Evolutionary conservation across 2,888 invertebrate genomes (phyloP).

Genomic region (Idaea biselata): DNA sequence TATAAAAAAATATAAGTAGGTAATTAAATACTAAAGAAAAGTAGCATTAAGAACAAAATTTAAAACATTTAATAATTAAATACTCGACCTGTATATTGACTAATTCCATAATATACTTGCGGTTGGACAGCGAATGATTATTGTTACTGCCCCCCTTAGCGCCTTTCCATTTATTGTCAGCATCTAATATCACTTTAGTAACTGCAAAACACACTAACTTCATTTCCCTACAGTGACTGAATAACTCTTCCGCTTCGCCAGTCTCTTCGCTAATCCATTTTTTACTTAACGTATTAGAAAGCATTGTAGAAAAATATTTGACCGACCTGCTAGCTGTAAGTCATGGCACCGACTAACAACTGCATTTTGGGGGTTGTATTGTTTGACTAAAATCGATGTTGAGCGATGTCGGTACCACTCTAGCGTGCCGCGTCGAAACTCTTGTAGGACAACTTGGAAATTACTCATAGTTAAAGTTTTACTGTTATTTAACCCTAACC

Average conservation of each 20-base stretch:
- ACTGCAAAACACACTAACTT: slow-evolving; percentile 70
- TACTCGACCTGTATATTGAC: slow-evolving; percentile 73
- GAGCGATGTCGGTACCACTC: slow-evolving; percentile 67
- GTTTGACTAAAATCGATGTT: slow-evolving; percentile 64
- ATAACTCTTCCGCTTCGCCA: slow-evolving; percentile 71
- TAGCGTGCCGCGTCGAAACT: slow-evolving; percentile 38
- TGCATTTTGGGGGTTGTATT: slow-evolving; percentile 42
- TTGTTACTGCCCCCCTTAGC: slow-evolving; percentile 44
- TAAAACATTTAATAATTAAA: slow-evolving; percentile 1
- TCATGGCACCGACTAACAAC: slow-evolving; percentile 54
- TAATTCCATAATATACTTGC: slow-evolving; percentile 71
- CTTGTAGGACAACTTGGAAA: slow-evolving; percentile 64
- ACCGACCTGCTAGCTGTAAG: slow-evolving; percentile 47
- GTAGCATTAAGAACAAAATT: slow-evolving; percentile 9
- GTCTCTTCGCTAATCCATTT: slow-evolving; percentile 81
- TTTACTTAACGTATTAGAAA: slow-evolving; percentile 51
- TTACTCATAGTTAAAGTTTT: slow-evolving; percentile 59
- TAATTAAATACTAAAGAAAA: slow-evolving; percentile 11
- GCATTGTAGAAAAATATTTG: slow-evolving; percentile 39
- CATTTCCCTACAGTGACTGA: slow-evolving; percentile 75
- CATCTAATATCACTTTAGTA: slow-evolving; percentile 66
- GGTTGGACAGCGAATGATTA: slow-evolving; percentile 59
- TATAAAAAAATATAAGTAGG: no score
- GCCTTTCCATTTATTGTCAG: slow-evolving; percentile 75
- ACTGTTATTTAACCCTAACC: slow-evolving; percentile 61